Evolutionary conservation across 2,797 vertebrate genomes (phyloP).

Genomic region (Spinus pinus): DNA sequence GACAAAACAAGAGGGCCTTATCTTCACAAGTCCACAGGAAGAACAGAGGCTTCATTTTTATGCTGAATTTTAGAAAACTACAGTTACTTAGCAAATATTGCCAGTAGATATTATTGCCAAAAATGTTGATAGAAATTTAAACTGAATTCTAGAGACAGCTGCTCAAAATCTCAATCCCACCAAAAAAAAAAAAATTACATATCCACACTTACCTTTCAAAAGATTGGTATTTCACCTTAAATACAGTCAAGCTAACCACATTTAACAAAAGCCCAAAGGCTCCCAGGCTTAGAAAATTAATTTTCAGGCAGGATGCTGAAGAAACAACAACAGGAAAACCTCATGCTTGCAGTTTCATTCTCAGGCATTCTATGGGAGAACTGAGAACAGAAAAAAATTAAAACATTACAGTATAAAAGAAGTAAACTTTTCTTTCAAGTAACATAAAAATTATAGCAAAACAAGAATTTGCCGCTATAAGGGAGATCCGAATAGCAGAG

Average conservation of each 20-base stretch:
- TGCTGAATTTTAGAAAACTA: background rate
- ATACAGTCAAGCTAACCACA: background rate
- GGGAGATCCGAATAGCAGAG: background rate
- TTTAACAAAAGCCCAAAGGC: background rate
- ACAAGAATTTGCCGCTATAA: background rate
- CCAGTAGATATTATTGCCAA: background rate
- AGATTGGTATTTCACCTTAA: background rate
- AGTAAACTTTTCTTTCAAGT: background rate
- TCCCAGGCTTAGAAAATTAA: background rate
- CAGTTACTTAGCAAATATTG: background rate
- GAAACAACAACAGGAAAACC: background rate
- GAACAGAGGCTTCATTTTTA: background rate
- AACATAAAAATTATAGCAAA: background rate
- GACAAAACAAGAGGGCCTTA: background rate
- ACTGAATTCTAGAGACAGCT: background rate
- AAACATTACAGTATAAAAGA: background rate
- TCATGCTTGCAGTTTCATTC: background rate
- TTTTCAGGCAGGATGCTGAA: background rate
- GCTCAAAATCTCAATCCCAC: background rate
- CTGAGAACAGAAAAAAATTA: background rate
- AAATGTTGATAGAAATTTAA: background rate
- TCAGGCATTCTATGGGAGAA: background rate
- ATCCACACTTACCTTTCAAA: background rate
- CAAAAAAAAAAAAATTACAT: too few species aligned
- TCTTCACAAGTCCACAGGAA: background rate